Evolutionary conservation across 2,113 vertebrate genomes (phyloP), one percentile per base, ranked within the genome.

Genomic region (Oceanites oceanicus): DNA sequence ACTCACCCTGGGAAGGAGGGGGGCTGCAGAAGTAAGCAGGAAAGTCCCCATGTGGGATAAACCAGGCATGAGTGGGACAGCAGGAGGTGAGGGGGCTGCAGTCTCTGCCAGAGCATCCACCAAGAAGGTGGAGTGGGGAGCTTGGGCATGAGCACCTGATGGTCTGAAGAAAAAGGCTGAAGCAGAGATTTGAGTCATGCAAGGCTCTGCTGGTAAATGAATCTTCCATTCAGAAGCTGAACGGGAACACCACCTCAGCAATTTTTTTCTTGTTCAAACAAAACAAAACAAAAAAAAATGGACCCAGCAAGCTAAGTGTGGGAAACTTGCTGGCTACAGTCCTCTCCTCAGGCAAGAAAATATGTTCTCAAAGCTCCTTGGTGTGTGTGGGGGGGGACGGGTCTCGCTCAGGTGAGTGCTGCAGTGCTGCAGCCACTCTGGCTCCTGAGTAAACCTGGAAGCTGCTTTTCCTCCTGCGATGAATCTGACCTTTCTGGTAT

Each of bases 61-160:
- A 53, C 4, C 45, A 49, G 26, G 47, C 34, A 19, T 12, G 26
- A 66, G 19, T 17, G 23, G 25, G 23, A 47, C 1, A 3, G 65
- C 52, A 73, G 23, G 36, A 73, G 52, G 13, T 49, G 18, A 72
- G 49, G 47, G 21, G 20, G 20, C 66, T 61, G 36, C 53, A 15
- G 55, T 30, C 20, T 38, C 59, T 56, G 25, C 17, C 49, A 62
- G 49, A 81, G 15, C 34, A 62, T 32, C 13, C 13, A 22, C 16
- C 0, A 0, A 68, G n/a, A 36, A 61, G 30, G n/a, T 12, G 32
- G 32, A 72, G 21, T 0, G 0, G 32, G 40, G 40, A 63, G 19
- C 32, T 38, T 55, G 52, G 22, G 16, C 27, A 52, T 49, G 38
- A 53, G 32, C 9, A 36, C 12, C 32, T 63, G 58, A 32, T 0